Percentiles rank a stretch among this genome's conserved stretches.
Conservation (phyloP, 2,888 invertebrate genomes). For the Creontiades dilutus region DNA sequence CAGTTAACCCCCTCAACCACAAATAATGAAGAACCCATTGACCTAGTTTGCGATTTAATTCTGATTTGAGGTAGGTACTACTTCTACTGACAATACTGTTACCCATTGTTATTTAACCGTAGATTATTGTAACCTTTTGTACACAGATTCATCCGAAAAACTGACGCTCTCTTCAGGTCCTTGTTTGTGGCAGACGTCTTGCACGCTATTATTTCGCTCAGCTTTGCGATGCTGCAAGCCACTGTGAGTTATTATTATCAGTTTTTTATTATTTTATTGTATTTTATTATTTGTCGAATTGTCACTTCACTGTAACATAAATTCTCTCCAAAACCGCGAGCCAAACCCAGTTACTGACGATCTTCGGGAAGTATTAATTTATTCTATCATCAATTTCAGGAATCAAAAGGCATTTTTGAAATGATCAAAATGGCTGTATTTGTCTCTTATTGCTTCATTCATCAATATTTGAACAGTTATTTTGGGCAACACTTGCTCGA, state of each 20-base stretch:
- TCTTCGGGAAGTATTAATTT: neutral
- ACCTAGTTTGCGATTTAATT: too few relatives aligned
- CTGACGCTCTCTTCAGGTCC: slow-evolving; percentile 68
- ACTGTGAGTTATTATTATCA: slow-evolving; percentile 29
- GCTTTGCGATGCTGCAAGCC: slow-evolving; percentile 65
- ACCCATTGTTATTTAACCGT: neutral
- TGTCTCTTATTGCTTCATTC: slow-evolving; percentile 67
- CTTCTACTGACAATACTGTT: too few relatives aligned
- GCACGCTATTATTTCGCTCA: slow-evolving; percentile 72
- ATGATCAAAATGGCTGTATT: slow-evolving; percentile 66
- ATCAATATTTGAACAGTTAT: slow-evolving; percentile 71
- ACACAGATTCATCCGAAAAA: slow-evolving; percentile 69
- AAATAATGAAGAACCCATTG: too few relatives aligned
- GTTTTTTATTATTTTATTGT: too few relatives aligned
- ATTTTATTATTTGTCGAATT: too few relatives aligned
- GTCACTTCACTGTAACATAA: too few relatives aligned
- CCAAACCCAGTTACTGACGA: too few relatives aligned
- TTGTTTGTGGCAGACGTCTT: slow-evolving; percentile 71
- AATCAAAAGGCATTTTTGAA: slow-evolving; percentile 71
- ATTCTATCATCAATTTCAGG: slow-evolving; percentile 48
- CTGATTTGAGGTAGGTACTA: too few relatives aligned
- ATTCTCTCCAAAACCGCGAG: too few relatives aligned
- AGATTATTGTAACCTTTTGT: neutral
- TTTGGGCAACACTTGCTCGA: slow-evolving; percentile 71
- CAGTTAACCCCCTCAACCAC: too few relatives aligned